phyloP scores from a whole-genome alignment of 1,140 invertebrate genomes.

The Heliconius himera region DNA sequence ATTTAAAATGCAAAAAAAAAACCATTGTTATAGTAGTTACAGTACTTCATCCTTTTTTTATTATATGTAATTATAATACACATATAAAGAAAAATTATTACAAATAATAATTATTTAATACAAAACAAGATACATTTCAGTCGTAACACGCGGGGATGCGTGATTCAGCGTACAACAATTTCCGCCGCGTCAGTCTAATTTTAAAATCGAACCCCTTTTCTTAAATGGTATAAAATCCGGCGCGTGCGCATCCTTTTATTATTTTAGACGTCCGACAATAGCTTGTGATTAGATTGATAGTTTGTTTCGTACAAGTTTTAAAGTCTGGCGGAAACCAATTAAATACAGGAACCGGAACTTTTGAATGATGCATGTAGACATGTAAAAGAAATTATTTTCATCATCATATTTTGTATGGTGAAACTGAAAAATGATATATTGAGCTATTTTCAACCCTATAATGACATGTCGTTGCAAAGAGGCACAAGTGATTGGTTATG shows the following conservation, averaged over 20 bases:
- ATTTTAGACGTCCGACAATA: conserved; percentile 55
- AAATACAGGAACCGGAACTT: neutral
- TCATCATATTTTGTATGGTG: neutral
- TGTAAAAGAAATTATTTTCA: neutral
- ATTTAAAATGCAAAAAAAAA: no score
- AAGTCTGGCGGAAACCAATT: conserved; percentile 31
- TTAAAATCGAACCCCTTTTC: conserved; percentile 56
- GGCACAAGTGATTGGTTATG: no score
- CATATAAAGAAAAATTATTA: neutral
- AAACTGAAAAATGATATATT: no score
- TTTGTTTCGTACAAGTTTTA: conserved; percentile 31
- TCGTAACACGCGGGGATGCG: conserved; percentile 22
- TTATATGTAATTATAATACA: neutral
- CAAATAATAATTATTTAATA: neutral
- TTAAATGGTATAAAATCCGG: conserved; percentile 55
- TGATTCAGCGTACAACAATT: conserved; percentile 54
- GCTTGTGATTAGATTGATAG: conserved; percentile 45
- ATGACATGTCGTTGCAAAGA: no score
- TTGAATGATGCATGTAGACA: neutral
- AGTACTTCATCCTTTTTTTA: no score
- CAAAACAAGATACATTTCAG: conserved; percentile 7
- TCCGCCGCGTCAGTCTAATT: conserved; percentile 56
- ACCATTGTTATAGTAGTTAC: no score
- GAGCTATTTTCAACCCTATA: no score
- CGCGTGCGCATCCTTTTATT: conserved; percentile 56